These are phyloP conservation scores for Triplophysa rosa DNA, from an alignment of 2,113 vertebrate species.

Conservation along the genomic window DNA sequence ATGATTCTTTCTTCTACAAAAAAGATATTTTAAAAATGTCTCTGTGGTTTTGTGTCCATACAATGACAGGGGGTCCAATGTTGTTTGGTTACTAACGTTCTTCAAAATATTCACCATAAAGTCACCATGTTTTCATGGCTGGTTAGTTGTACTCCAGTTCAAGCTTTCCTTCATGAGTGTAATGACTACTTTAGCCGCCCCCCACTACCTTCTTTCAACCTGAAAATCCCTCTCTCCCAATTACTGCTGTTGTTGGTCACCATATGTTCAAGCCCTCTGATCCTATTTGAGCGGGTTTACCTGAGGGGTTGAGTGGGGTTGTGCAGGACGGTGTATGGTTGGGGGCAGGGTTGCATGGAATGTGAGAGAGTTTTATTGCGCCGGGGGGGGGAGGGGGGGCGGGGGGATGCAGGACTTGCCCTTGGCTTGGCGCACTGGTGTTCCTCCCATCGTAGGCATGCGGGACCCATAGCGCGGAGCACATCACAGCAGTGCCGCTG, in stretches of 20 bases:
- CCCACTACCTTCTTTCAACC: constrained; percentile 32
- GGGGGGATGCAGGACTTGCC: constrained; percentile 42
- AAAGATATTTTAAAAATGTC: too few species aligned
- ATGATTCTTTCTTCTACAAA: too few species aligned
- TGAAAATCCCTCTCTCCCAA: constrained; percentile 44
- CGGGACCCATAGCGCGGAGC: not conserved
- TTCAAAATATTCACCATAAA: too few species aligned
- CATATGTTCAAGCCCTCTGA: constrained; percentile 68
- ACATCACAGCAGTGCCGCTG: constrained; percentile 5
- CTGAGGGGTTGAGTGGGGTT: constrained; percentile 43
- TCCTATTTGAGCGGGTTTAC: constrained; percentile 71
- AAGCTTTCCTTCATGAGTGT: not conserved
- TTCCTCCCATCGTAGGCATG: constrained; percentile 9
- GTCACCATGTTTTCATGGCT: not conserved
- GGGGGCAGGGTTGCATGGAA: constrained; percentile 15
- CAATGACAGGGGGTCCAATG: too few species aligned
- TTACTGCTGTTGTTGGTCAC: constrained; percentile 48
- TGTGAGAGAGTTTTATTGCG: not conserved
- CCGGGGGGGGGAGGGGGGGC: not conserved
- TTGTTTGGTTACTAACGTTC: too few species aligned
- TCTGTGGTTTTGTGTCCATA: too few species aligned
- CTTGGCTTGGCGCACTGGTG: not conserved
- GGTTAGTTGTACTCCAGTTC: not conserved
- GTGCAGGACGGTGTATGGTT: not conserved
- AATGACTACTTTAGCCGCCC: not conserved